A percentile compares a stretch with the other conserved stretches of the same genome.
Evolutionary conservation across 2,797 vertebrate species (phyloP).

Genomic region (Diplodus sargus): DNA sequence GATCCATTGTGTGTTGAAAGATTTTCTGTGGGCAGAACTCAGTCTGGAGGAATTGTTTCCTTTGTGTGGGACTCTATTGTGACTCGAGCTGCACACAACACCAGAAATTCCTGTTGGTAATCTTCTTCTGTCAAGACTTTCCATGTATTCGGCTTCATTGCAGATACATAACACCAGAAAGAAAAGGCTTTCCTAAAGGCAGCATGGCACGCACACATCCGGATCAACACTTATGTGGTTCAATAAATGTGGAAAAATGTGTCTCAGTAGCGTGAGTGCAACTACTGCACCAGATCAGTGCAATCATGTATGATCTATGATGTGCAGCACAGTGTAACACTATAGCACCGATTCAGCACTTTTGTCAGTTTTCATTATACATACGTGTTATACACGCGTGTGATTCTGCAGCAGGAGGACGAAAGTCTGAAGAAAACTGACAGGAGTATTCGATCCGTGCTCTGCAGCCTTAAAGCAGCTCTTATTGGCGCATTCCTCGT

Average conservation of each 20-base stretch:
- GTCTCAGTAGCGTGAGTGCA: background rate
- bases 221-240: constrained; percentile 7
- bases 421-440: constrained; percentile 17
- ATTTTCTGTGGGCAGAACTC: constrained; percentile 45
- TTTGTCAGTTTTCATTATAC: constrained; percentile 28
- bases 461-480: background rate
- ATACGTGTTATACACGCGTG: background rate
- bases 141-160: constrained; percentile 18
- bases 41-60: constrained; percentile 39
- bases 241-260: constrained; percentile 11
- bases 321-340: constrained; percentile 18
- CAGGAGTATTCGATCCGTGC: constrained; percentile 8
- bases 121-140: constrained; percentile 26
- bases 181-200: constrained; percentile 19
- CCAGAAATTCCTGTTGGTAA: constrained; percentile 6
- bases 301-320: constrained; percentile 13
- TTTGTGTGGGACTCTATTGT: constrained; percentile 47
- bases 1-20: constrained; percentile 43
- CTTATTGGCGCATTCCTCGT: too few species aligned
- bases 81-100: constrained; percentile 29
- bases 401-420: constrained; percentile 4
- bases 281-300: constrained; percentile 1
- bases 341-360: constrained; percentile 20
- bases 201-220: background rate
- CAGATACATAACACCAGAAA: constrained; percentile 24